Evolutionary conservation across 2,888 invertebrate genomes (phyloP), one percentile per base, ranked within the genome.

Genomic region (Rotaria magnacalcarata): DNA sequence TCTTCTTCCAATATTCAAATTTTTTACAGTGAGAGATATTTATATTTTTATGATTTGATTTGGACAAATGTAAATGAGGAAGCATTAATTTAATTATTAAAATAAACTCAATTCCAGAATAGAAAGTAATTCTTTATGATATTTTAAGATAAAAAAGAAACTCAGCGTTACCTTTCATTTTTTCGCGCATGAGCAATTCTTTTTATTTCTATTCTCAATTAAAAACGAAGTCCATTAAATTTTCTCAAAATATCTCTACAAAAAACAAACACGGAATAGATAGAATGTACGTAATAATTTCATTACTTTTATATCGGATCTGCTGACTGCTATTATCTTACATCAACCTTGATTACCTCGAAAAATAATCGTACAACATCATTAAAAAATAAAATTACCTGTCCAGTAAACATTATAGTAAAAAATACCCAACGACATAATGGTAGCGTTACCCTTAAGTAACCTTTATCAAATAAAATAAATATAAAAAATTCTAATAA

Each of bases 401-500:
- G 85, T 58, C 86, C 86, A n/a, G 85, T 86, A 34, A 75, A 75
- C 11, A 86, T 34, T 11, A 84, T 75, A 14, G 85, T 52, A 52
- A 85, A 86, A 24, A 86, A 84, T 43, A 80, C 41, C 34, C 50
- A 75, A 10, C 80, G 54, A 60, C 86, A 86, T 43, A 85, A 41
- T 50, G n/a, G 47, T 50, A 85, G 24, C 27, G 85, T 80, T 50
- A 85, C 34, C 21, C 50, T 21, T 27, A 86, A 24, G 24, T 85
- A n/a, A 21, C 85, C 58, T 60, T 85, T 86, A 60, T 86, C 85
- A 14, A 84, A 80, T 60, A 86, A 58, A 34, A 86, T n/a, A 21
- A 85, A 85, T 58, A 86, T 56, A 16, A 86, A n/a, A 75, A 85
- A 86, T 84, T 86, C 86, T 19, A 85, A 27, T 27, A 86, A 47